Percentiles rank a stretch among this genome's conserved stretches.
These are phyloP conservation scores for Pherbina coryleti DNA, from an alignment of 2,888 invertebrate species.

Conservation along the genomic window DNA sequence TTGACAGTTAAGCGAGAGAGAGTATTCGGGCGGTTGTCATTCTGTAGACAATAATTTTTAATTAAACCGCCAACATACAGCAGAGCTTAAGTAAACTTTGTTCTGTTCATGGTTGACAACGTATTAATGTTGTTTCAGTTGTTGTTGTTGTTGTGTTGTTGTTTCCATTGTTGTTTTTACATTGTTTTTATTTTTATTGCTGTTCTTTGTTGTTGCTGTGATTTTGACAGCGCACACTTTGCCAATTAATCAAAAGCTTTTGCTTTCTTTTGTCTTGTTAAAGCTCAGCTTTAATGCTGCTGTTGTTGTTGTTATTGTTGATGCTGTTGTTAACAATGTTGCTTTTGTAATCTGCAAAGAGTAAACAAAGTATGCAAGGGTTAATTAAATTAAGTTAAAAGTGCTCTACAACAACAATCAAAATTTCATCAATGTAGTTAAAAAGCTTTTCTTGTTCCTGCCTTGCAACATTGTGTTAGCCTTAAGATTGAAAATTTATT, in stretches of 20 bases:
- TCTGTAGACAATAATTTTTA: constrained; percentile 20
- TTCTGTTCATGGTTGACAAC: too few species aligned
- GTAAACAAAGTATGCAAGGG: background rate
- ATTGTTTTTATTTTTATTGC: background rate
- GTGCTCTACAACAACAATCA: background rate
- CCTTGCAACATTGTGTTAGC: too few species aligned
- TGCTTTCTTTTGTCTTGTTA: background rate
- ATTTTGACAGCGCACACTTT: background rate
- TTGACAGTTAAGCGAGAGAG: background rate
- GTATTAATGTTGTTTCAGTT: background rate
- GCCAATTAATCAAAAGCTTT: constrained; percentile 1
- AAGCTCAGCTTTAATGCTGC: background rate
- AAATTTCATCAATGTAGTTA: background rate
- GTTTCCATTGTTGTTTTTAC: background rate
- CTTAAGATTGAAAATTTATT: too few species aligned
- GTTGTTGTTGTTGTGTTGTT: background rate
- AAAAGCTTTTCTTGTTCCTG: too few species aligned
- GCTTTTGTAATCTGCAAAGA: background rate
- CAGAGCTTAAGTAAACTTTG: background rate
- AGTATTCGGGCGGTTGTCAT: background rate
- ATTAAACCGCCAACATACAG: constrained; percentile 2
- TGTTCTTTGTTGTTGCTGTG: background rate
- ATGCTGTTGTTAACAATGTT: background rate
- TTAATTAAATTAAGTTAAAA: background rate
- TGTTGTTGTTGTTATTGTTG: background rate